A percentile compares a stretch with the other conserved stretches of the same genome.
Evolutionary conservation across 2,888 invertebrate genomes (phyloP).

Genomic region (Microctonus aethiopoides): DNA sequence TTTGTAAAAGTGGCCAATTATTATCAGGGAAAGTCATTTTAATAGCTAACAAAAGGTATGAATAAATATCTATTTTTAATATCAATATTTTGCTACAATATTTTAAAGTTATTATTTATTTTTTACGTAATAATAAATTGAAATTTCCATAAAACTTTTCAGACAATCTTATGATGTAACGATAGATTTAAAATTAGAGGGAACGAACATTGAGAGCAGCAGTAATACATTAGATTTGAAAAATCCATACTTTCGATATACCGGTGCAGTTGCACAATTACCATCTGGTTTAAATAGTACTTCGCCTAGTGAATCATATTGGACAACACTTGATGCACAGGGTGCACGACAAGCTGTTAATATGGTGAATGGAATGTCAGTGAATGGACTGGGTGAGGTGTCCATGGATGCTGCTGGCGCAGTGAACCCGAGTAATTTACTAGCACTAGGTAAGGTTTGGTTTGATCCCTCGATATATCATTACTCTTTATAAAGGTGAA

Average conservation of each 20-base stretch:
- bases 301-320: slow-evolving; percentile 94
- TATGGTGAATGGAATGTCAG: slow-evolving; percentile 81
- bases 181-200: slow-evolving; percentile 91
- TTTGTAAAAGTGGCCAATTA: slow-evolving; percentile 93
- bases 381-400: slow-evolving; percentile 79
- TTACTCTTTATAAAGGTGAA: slow-evolving; percentile 40
- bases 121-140: slow-evolving; percentile 1
- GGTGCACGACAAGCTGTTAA: slow-evolving; percentile 76
- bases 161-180: slow-evolving; percentile 99
- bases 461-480: slow-evolving; percentile 48
- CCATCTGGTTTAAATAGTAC: slow-evolving; percentile 91
- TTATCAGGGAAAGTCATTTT: slow-evolving; percentile 88
- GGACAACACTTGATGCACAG: slow-evolving; percentile 86
- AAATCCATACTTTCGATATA: slow-evolving; percentile 98
- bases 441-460: slow-evolving; percentile 62
- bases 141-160: no score
- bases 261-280: slow-evolving; percentile 90
- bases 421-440: slow-evolving; percentile 69
- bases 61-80: not conserved
- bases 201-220: slow-evolving; percentile 82
- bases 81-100: no score
- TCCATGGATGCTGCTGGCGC: slow-evolving; percentile 76
- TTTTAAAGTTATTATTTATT: not conserved
- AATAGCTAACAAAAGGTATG: slow-evolving; percentile 88
- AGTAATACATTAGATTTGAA: slow-evolving; percentile 95